Conservation (phyloP, 2,113 vertebrate genomes). For the Hystrix brachyura region DNA sequence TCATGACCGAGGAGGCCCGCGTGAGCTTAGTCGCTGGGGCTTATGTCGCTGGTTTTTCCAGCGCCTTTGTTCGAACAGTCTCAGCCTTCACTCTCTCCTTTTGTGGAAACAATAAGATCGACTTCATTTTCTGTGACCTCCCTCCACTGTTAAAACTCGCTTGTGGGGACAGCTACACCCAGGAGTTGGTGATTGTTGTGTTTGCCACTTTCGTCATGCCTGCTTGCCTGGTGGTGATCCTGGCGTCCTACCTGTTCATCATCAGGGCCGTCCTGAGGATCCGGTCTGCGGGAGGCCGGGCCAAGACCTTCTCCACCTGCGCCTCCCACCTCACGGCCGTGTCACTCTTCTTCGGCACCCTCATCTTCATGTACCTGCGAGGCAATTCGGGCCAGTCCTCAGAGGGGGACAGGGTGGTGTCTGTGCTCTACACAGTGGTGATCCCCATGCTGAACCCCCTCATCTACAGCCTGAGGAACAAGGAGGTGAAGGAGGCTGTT, state of each 20-base stretch:
- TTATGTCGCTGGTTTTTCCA: slow-evolving; percentile 63
- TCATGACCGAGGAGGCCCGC: neutral
- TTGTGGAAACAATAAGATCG: slow-evolving; percentile 68
- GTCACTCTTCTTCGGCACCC: slow-evolving; percentile 76
- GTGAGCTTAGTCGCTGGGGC: neutral
- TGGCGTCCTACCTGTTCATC: slow-evolving; percentile 72
- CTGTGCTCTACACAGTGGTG: slow-evolving; percentile 76
- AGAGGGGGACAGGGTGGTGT: slow-evolving; percentile 27
- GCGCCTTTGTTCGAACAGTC: slow-evolving; percentile 26
- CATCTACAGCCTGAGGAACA: slow-evolving; percentile 83
- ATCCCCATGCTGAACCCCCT: slow-evolving; percentile 81
- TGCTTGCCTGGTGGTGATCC: slow-evolving; percentile 50
- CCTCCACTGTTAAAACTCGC: slow-evolving; percentile 78
- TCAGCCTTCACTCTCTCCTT: slow-evolving; percentile 75
- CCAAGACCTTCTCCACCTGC: slow-evolving; percentile 78
- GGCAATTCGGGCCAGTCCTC: slow-evolving; percentile 42
- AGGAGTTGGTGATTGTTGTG: slow-evolving; percentile 72
- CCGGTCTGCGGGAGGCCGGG: slow-evolving; percentile 50
- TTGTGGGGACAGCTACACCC: slow-evolving; percentile 71
- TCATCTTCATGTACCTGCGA: slow-evolving; percentile 80
- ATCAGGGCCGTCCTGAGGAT: slow-evolving; percentile 49
- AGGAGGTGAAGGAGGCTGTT: slow-evolving; percentile 74
- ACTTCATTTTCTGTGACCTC: slow-evolving; percentile 82
- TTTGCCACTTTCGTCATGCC: slow-evolving; percentile 76
- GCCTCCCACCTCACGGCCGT: slow-evolving; percentile 75